These are phyloP conservation scores for Oncopodura yosiiana DNA, from an alignment of 1,140 invertebrate species.

Conservation along the genomic window DNA sequence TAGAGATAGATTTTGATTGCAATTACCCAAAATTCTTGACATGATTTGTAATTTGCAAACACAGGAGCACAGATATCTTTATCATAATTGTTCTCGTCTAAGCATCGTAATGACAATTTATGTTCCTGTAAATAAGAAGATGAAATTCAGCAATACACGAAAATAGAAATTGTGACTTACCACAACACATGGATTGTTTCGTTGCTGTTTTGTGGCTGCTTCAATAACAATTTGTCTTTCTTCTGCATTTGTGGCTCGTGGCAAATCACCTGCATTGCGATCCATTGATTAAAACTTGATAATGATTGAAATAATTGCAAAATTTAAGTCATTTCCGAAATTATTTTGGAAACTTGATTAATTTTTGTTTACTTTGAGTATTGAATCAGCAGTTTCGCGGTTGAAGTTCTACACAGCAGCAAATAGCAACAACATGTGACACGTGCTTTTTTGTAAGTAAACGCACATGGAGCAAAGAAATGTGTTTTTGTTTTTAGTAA, in stretches of 20 bases:
- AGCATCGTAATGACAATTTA: conserved; percentile 31
- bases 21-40: conserved; percentile 33
- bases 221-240: conserved; percentile 14
- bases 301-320: no score
- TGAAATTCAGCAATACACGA: not conserved
- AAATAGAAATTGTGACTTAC: conserved; percentile 10
- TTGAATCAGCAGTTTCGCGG: no score
- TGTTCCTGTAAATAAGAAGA: conserved; percentile 22
- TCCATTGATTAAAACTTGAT: no score
- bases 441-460: no score
- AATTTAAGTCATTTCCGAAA: no score
- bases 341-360: no score
- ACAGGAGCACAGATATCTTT: conserved; percentile 13
- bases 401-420: no score
- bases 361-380: no score
- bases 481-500: no score
- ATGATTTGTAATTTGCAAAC: conserved; percentile 27
- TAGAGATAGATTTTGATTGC: not conserved
- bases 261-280: conserved; percentile 15
- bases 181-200: conserved; percentile 25
- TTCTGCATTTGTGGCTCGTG: conserved; percentile 6
- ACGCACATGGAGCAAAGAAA: no score
- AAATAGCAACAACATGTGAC: no score
- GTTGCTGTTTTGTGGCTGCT: conserved; percentile 11
- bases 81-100: conserved; percentile 29